Evolutionary conservation across 2,797 vertebrate species (phyloP), one percentile per base, ranked within the genome.

Genomic region (Mergus octosetaceus): DNA sequence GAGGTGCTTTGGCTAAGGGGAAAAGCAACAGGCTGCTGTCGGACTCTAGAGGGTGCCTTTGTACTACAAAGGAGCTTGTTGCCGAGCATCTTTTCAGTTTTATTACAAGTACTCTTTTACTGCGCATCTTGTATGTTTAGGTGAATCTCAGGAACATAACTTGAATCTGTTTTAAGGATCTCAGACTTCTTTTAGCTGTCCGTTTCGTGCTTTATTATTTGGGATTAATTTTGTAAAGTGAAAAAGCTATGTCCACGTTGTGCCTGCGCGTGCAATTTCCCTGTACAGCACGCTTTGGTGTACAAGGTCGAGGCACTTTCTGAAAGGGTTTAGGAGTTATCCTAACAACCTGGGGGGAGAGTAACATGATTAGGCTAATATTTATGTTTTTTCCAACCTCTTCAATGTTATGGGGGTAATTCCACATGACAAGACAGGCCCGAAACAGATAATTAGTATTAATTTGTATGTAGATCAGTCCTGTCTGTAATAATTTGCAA

Each of bases 11-110:
- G 47, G 1, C 19, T 36, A 36, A 32, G 24, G 32, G 22, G 41
- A 38, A 73, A 77, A 54, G 47, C 19, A 13, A 0, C 25, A 2
- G 16, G 21, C 45, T 24, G 10, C 93, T 79, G 36, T 56, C 93
- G 36, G 96, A 97, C 98, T 97, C 96, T 98, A 98, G 98, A 96
- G 98, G 98, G 98, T 97, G 97, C 97, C 94, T 94, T 97, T 91
- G 88, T 91, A 24, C 97, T 97, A 49, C 81, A 75, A 77, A 97
- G 96, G 45, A 92, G 24, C 41, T 53, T 13, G 27, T 8, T 32
- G 3, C 6, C 30, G 24, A 9, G 32, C 39, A 4, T 21, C 19
- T 61, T 53, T 18, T 56, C 21, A 34, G 17, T 1, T 22, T 27
- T 17, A 1, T 18, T 28, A 3, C 17, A n/a, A 3, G 0, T 62